A percentile compares a stretch with the other conserved stretches of the same genome.
These are phyloP conservation scores for Lepidurus couesii DNA, from an alignment of 1,140 invertebrate genomes.

Conservation along the genomic window DNA sequence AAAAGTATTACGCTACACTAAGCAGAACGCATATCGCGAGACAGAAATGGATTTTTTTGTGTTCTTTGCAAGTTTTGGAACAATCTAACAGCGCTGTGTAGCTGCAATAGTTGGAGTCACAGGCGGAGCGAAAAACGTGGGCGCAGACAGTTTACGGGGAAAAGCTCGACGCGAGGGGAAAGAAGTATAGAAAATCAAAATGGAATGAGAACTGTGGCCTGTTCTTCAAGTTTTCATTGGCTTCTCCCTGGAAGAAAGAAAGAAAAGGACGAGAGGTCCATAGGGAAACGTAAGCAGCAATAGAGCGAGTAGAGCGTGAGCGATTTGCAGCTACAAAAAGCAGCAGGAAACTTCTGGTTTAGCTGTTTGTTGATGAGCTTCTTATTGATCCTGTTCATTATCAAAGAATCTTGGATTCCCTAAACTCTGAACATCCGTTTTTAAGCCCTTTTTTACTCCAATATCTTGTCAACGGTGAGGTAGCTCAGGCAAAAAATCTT, in stretches of 20 bases:
- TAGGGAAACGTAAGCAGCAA: not conserved
- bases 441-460: not conserved
- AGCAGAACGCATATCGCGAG: no score
- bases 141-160: not conserved
- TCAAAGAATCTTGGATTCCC: not conserved
- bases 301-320: slow-evolving; percentile 21
- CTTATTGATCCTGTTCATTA: not conserved
- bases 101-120: no score
- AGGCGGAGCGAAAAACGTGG: not conserved
- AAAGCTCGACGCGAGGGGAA: not conserved
- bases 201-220: not conserved
- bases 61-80: no score
- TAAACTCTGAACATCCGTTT: not conserved
- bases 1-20: no score
- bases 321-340: slow-evolving; percentile 15
- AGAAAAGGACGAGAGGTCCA: slow-evolving; percentile 9
- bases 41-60: no score
- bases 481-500: not conserved
- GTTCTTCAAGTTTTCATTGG: not conserved
- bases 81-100: no score
- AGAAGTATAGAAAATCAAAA: not conserved
- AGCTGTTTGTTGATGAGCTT: not conserved
- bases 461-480: not conserved
- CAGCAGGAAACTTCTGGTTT: slow-evolving; percentile 1
- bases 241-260: not conserved